Evolutionary conservation across 23 tunicate genomes (phyloP).

Genomic region (Styela plicata): DNA sequence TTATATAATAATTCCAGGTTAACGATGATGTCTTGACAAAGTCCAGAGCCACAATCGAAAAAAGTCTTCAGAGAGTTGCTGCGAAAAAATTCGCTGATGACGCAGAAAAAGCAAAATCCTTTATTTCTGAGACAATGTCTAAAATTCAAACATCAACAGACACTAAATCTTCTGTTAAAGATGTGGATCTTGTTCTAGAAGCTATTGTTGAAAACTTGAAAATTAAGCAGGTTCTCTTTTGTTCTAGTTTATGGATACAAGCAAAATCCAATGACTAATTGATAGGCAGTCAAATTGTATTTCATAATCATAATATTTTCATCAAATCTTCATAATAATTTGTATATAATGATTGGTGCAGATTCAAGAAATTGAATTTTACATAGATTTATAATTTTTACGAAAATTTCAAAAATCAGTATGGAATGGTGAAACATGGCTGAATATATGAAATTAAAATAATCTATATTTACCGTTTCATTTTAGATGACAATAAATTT

Average conservation of each 20-base stretch:
- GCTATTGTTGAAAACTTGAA: conserved; percentile 85
- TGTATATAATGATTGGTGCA: no score
- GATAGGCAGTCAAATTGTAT: neutral
- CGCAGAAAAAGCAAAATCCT: conserved; percentile 40
- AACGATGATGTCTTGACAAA: conserved; percentile 46
- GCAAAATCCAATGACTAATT: no score
- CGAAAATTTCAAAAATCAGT: no score
- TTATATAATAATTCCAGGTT: conserved; percentile 5
- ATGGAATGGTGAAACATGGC: no score
- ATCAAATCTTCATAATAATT: no score
- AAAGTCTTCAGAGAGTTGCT: conserved; percentile 68
- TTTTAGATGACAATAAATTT: no score
- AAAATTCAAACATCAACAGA: conserved; percentile 49
- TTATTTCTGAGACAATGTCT: conserved; percentile 39
- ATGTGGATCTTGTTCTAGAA: conserved; percentile 77
- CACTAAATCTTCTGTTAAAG: conserved; percentile 28
- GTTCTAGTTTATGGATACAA: no score
- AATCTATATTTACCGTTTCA: no score
- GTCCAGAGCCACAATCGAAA: conserved; percentile 40
- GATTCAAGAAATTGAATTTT: no score
- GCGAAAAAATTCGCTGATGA: conserved; percentile 70
- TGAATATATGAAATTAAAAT: no score
- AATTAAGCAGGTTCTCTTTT: conserved; percentile 74
- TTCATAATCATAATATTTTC: no score
- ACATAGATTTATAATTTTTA: no score